Percentiles rank a stretch among this genome's conserved stretches.
Conservation (phyloP, 2,113 vertebrate species). For the Psophia crepitans region DNA sequence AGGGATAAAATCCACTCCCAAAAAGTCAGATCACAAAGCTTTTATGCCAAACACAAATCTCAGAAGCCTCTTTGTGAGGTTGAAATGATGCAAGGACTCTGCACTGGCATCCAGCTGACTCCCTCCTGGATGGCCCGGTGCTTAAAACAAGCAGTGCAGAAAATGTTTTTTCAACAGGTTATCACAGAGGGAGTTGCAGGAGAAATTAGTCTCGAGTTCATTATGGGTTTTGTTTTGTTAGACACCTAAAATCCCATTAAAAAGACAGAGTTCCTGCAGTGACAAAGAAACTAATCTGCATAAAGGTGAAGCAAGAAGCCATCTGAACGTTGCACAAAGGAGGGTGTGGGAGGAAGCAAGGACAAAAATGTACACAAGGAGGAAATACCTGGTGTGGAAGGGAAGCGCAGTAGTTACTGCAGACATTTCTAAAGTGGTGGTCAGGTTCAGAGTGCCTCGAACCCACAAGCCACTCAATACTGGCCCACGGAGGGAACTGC, state of each 20-base stretch:
- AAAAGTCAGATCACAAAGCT: neutral
- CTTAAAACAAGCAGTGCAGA: neutral
- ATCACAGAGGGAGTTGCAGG: neutral
- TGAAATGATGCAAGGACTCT: neutral
- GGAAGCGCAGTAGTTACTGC: neutral
- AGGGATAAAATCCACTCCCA: neutral
- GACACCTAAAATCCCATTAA: neutral
- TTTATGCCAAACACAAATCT: neutral
- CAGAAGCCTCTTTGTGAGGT: neutral
- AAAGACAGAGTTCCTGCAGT: neutral
- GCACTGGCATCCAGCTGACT: neutral
- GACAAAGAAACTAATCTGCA: neutral
- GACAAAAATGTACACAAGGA: neutral
- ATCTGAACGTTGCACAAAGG: neutral
- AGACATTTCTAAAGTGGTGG: neutral
- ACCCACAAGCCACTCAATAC: neutral
- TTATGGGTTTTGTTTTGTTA: neutral
- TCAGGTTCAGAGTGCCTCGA: neutral
- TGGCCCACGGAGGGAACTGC: fast-evolving
- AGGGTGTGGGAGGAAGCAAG: neutral
- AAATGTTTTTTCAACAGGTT: neutral
- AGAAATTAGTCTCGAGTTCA: neutral
- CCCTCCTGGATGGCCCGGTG: neutral
- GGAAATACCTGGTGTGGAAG: neutral
- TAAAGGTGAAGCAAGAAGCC: neutral